Conservation (phyloP, 2,113 vertebrate genomes). For the Mobula hypostoma region DNA sequence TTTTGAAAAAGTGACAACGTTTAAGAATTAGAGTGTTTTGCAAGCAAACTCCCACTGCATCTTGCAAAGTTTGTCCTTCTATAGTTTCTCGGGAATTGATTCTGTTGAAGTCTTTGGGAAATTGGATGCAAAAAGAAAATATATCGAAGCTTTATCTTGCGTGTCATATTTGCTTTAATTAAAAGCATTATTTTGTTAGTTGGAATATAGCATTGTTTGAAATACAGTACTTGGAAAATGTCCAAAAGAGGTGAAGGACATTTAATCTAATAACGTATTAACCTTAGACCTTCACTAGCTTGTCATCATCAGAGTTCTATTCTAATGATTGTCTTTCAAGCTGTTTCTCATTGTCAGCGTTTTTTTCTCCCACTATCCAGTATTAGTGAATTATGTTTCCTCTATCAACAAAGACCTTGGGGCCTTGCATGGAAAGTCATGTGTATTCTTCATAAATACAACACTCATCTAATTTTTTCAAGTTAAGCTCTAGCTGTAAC, state of each 20-base stretch:
- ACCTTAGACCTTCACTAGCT: background rate
- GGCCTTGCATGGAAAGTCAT: background rate
- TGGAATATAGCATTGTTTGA: background rate
- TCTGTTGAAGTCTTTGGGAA: background rate
- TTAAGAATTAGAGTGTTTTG: background rate
- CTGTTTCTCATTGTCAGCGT: background rate
- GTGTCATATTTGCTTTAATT: background rate
- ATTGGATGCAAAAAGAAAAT: background rate
- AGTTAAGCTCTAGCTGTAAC: background rate
- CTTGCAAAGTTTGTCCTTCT: background rate
- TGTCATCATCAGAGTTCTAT: constrained; percentile 11
- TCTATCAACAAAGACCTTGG: constrained; percentile 27
- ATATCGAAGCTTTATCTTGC: background rate
- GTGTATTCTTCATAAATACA: constrained; percentile 14
- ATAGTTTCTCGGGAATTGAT: background rate
- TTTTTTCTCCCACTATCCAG: background rate
- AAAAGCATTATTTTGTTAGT: background rate
- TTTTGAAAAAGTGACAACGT: constrained; percentile 7
- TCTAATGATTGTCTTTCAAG: constrained; percentile 21
- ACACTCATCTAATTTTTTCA: background rate
- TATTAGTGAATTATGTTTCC: constrained; percentile 23
- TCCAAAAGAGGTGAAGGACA: constrained; percentile 13
- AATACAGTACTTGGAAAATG: background rate
- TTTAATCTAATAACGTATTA: constrained; percentile 20
- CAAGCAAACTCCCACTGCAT: background rate